Evolutionary conservation across 2,113 vertebrate species (phyloP).

Genomic region (Xerus inauris): DNA sequence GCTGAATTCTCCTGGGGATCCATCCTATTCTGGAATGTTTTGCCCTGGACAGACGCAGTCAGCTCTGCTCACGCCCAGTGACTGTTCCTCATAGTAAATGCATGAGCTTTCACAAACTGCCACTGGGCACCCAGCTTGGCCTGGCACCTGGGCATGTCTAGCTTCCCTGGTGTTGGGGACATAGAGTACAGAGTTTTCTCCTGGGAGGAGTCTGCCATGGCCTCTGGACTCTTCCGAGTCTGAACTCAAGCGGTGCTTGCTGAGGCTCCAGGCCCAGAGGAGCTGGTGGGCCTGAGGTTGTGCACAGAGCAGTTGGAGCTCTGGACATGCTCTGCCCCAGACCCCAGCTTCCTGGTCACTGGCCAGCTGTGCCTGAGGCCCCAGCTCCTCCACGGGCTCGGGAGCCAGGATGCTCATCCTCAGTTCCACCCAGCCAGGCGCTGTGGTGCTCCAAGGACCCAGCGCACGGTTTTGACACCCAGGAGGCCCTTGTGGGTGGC

Average conservation of each 20-base stretch:
- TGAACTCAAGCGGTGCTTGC: not conserved
- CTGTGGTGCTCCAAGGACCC: fast-evolving
- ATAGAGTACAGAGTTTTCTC: not conserved
- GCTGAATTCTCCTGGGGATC: not conserved
- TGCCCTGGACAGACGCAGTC: not conserved
- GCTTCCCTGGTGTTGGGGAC: not conserved
- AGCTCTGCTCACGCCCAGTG: not conserved
- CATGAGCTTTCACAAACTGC: not conserved
- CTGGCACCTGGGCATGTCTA: not conserved
- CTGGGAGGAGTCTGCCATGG: fast-evolving
- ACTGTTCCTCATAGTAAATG: not conserved
- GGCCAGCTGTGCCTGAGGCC: not conserved
- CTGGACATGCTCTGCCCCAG: not conserved
- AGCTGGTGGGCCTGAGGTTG: too few species aligned
- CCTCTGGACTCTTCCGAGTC: not conserved
- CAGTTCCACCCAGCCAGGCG: not conserved
- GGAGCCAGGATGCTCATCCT: not conserved
- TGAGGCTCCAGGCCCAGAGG: not conserved
- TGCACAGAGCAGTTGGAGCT: not conserved
- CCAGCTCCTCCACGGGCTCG: not conserved
- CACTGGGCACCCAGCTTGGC: not conserved
- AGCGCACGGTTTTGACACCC: not conserved
- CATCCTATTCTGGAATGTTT: fast-evolving
- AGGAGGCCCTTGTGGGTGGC: fast-evolving
- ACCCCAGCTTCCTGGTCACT: not conserved